phyloP scores from a whole-genome alignment of 2,797 vertebrate species.

The Epinephelus malabaricus region DNA sequence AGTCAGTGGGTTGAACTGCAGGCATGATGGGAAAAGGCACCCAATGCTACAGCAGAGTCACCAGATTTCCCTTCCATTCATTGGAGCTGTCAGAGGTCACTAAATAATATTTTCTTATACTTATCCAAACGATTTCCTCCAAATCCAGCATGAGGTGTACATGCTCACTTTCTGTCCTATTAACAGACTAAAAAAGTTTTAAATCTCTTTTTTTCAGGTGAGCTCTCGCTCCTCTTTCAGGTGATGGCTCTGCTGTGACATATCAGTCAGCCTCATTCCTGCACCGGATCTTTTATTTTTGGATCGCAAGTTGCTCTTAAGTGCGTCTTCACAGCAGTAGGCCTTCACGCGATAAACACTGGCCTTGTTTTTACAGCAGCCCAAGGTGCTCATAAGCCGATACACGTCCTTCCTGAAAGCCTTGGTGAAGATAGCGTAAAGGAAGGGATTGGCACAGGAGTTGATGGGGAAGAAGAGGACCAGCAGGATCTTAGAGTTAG shows the following conservation, averaged over 20 bases:
- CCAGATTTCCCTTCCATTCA: not conserved
- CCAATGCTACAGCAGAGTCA: not conserved
- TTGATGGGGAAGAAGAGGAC: constrained; percentile 94
- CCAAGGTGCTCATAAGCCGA: constrained; percentile 87
- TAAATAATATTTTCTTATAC: not conserved
- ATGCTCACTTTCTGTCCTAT: not conserved
- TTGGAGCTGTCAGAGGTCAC: not conserved
- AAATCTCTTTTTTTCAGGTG: constrained; percentile 12
- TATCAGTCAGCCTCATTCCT: constrained; percentile 64
- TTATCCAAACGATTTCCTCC: not conserved
- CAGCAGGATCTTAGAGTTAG: constrained; percentile 93
- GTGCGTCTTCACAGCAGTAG: constrained; percentile 80
- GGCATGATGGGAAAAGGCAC: not conserved
- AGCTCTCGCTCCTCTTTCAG: constrained; percentile 45
- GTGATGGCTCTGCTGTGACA: constrained; percentile 55
- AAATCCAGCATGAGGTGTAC: not conserved
- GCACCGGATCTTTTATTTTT: constrained; percentile 68
- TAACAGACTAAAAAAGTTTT: not conserved
- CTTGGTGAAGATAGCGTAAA: constrained; percentile 92
- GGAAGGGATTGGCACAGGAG: constrained; percentile 93
- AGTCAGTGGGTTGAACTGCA: not conserved
- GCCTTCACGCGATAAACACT: constrained; percentile 85
- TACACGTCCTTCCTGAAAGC: constrained; percentile 91
- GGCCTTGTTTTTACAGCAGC: constrained; percentile 87
- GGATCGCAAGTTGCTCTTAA: constrained; percentile 70